Evolutionary conservation across 2,888 invertebrate genomes (phyloP), one percentile per base, ranked within the genome.

Genomic region (Drosophila crucigera): DNA sequence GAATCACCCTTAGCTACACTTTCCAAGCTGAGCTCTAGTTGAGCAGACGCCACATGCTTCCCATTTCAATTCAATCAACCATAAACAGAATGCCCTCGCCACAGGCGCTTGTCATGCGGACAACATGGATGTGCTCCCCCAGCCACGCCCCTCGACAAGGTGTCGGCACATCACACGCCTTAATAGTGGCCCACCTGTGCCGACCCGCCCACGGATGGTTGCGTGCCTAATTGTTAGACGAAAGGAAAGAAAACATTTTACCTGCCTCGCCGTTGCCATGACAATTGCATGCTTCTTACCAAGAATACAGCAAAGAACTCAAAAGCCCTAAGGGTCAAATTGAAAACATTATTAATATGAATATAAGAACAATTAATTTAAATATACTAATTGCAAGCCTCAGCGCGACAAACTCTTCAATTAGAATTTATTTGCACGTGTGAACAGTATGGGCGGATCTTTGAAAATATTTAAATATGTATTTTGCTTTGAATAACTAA

Each of bases 191-290:
- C 62, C 76, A 84, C 68, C 84, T 73, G 73, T 39, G 56, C 35
- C 39, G n/a, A 63, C 37, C 68, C 69, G 43, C 76, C 68, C 73
- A 68, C 41, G 33, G 59, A 66, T 61, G 68, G 73, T 68, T 73
- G 86, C 83, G 86, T 85, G 86, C 86, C 86, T 82, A 85, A 90
- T 85, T 90, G 86, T 83, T 75, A 74, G 73, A 66, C 73, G 72
- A 68, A 69, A 33, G 67, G 56, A 67, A 67, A 55, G 74, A 76
- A 70, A 83, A 78, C 79, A 89, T 62, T 61, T 47, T 58, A 56
- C 55, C 64, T 54, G 73, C 60, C 70, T 31, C 47, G 53, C 35
- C 63, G 87, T 87, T 76, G 64, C 76, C 80, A 89, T 89, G 88
- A 68, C 84, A 76, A 68, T 61, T 70, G 58, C 53, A 53, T 19